phyloP scores from a whole-genome alignment of 2,113 vertebrate species.

The Varanus komodoensis region DNA sequence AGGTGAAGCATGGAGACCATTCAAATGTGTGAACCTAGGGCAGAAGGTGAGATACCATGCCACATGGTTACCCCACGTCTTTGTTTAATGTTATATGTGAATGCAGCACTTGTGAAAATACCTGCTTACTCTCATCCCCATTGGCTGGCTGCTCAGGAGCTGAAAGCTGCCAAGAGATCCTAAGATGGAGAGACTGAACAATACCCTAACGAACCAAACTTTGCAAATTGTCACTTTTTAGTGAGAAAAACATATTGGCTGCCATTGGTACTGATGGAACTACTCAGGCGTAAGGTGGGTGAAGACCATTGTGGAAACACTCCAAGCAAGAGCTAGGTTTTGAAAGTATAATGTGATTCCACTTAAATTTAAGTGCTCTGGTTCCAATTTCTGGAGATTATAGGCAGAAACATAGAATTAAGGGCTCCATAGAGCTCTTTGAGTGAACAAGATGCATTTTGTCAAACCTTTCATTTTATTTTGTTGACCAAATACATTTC shows the following conservation, averaged over 20 bases:
- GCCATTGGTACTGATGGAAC: conserved; percentile 3
- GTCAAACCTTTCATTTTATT: conserved; percentile 43
- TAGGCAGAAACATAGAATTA: conserved; percentile 19
- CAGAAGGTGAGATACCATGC: neutral
- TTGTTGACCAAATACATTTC: conserved; percentile 37
- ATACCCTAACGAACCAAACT: neutral
- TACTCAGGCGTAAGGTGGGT: conserved; percentile 11
- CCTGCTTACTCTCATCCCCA: neutral
- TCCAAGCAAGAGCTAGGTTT: conserved; percentile 23
- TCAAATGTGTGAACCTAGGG: no score
- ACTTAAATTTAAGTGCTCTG: conserved; percentile 43
- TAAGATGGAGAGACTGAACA: neutral
- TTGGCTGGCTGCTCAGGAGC: neutral
- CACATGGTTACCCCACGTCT: no score
- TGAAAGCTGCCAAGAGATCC: neutral
- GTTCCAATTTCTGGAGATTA: conserved; percentile 32
- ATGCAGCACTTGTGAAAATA: neutral
- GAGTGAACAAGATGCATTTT: conserved; percentile 27
- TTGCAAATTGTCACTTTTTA: conserved; percentile 15
- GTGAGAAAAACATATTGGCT: conserved; percentile 12
- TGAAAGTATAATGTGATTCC: conserved; percentile 23
- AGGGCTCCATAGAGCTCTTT: conserved; percentile 18
- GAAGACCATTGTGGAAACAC: conserved; percentile 14
- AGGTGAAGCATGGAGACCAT: no score
- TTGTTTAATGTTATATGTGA: no score